Conservation (phyloP, 2,888 invertebrate genomes). For the Coleophora deauratella region DNA sequence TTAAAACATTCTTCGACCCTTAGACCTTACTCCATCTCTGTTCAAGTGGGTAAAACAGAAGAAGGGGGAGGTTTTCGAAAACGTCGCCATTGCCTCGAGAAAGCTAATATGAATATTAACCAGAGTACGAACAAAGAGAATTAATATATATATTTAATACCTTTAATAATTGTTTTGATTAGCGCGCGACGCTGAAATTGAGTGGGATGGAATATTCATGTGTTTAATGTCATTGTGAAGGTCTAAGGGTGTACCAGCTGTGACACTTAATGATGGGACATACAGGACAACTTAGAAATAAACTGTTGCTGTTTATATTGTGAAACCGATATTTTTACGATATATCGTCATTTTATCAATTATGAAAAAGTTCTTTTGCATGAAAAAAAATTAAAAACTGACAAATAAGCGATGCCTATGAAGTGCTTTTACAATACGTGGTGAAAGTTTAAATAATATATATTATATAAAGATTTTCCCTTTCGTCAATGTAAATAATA, state of each 20-base stretch:
- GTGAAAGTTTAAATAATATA: too few species aligned
- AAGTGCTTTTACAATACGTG: too few species aligned
- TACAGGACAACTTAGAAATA: not conserved
- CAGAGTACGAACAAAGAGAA: constrained; percentile 36
- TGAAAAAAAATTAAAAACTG: too few species aligned
- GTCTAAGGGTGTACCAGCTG: not conserved
- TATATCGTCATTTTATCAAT: too few species aligned
- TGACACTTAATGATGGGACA: not conserved
- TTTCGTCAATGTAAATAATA: too few species aligned
- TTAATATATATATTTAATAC: constrained; percentile 28
- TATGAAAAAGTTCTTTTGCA: too few species aligned
- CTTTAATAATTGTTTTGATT: constrained; percentile 32
- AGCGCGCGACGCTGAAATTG: constrained; percentile 36
- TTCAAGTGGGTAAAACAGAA: constrained; percentile 12
- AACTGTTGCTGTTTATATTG: too few species aligned
- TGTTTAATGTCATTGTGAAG: constrained; percentile 5
- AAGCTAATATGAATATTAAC: constrained; percentile 37
- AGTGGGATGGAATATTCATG: constrained; percentile 39
- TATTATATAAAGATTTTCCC: too few species aligned
- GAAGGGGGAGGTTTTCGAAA: constrained; percentile 14
- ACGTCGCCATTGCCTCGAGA: constrained; percentile 22
- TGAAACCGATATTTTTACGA: too few species aligned
- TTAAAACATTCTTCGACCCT: too few species aligned
- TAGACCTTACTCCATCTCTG: too few species aligned
- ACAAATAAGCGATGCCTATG: too few species aligned